phyloP scores from a whole-genome alignment of 2,113 vertebrate genomes.

The Mixornis gularis region DNA sequence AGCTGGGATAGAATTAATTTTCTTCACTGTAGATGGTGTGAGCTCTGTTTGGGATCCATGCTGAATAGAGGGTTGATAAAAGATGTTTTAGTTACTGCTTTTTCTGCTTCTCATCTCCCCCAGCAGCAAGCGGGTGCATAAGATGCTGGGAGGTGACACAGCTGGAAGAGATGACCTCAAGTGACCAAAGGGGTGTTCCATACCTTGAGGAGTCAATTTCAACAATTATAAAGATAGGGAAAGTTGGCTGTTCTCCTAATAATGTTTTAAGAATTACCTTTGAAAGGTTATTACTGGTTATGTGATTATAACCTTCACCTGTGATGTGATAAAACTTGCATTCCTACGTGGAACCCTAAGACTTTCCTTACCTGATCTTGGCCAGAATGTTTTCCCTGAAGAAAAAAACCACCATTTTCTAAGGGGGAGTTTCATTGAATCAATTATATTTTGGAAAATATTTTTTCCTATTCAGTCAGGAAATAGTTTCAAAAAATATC shows the following conservation, averaged over 20 bases:
- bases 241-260: background rate
- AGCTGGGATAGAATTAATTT: background rate
- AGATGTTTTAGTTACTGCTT: background rate
- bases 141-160: background rate
- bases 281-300: background rate
- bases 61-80: background rate
- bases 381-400: background rate
- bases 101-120: background rate
- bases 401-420: rapidly evolving
- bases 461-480: background rate
- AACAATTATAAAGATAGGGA: background rate
- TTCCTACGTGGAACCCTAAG: background rate
- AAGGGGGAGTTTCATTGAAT: background rate
- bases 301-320: background rate
- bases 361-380: background rate
- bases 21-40: background rate
- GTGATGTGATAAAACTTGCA: background rate
- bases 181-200: background rate
- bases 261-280: background rate
- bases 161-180: background rate
- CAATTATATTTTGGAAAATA: background rate
- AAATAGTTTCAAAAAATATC: background rate
- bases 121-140: background rate
- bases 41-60: background rate
- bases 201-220: too few relatives aligned